Percentiles rank a stretch among this genome's conserved stretches.
These are phyloP conservation scores for Eueides isabella DNA, from an alignment of 1,140 invertebrate genomes.

Conservation along the genomic window DNA sequence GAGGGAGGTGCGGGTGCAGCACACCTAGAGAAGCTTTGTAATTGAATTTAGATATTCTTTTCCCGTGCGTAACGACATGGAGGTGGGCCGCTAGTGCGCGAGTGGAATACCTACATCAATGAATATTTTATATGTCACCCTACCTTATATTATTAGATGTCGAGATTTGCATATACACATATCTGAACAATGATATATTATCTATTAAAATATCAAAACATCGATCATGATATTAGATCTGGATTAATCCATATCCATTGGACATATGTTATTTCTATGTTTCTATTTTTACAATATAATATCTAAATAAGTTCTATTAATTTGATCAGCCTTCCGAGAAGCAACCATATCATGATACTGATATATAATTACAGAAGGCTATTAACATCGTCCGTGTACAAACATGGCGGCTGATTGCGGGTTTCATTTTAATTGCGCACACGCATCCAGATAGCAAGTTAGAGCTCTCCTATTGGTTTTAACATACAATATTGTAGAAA, in stretches of 20 bases:
- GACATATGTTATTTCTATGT: constrained; percentile 28
- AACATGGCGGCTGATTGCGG: constrained; percentile 80
- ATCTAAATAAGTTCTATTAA: constrained; percentile 77
- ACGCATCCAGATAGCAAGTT: constrained; percentile 71
- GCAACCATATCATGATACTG: constrained; percentile 74
- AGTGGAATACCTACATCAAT: constrained; percentile 66
- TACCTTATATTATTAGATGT: constrained; percentile 13
- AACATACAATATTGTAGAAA: constrained; percentile 55
- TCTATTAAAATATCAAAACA: no score
- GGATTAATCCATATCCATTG: constrained; percentile 5
- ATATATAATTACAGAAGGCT: constrained; percentile 79
- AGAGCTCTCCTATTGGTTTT: constrained; percentile 61
- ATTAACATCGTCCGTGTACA: constrained; percentile 81
- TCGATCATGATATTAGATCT: background rate
- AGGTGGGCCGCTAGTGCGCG: constrained; percentile 64
- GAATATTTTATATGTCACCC: constrained; percentile 35
- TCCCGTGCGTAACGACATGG: constrained; percentile 68
- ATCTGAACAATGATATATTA: background rate
- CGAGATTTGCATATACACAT: background rate
- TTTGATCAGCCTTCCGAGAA: constrained; percentile 80
- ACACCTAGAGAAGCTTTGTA: constrained; percentile 77
- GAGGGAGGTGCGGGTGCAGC: constrained; percentile 75
- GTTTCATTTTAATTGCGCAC: constrained; percentile 81
- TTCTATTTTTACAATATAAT: constrained; percentile 33
- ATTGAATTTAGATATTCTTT: constrained; percentile 81